Conservation (phyloP, 2,113 vertebrate species). For the Hemiprocne comata region DNA sequence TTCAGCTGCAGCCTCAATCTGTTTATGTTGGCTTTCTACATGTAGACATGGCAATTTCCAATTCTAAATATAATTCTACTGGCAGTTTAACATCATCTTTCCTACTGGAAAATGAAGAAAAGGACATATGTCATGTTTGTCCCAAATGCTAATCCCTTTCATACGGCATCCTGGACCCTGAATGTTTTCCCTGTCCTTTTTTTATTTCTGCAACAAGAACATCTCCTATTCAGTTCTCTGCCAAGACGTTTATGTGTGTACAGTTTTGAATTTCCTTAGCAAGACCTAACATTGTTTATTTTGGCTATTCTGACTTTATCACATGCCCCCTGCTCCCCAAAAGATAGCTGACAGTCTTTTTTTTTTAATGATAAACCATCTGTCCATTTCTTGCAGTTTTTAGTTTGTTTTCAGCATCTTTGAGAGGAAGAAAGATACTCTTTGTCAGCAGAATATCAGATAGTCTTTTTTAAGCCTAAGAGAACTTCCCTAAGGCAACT, state of each 20-base stretch:
- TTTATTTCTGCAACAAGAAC: background rate
- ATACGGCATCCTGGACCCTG: background rate
- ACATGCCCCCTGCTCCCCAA: background rate
- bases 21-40: background rate
- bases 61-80: background rate
- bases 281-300: background rate
- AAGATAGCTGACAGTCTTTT: background rate
- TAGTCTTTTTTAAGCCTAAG: constrained; percentile 4
- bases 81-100: background rate
- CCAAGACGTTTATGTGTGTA: background rate
- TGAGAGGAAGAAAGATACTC: background rate
- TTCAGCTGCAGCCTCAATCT: background rate
- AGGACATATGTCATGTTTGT: background rate
- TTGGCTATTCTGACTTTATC: constrained; percentile 23
- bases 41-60: background rate
- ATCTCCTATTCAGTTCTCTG: background rate
- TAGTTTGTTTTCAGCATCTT: constrained; percentile 27
- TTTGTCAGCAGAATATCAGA: constrained; percentile 5
- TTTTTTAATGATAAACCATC: constrained; percentile 15
- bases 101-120: background rate
- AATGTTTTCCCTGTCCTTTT: background rate
- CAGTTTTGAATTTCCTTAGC: background rate
- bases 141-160: background rate
- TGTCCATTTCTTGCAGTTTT: constrained; percentile 3
- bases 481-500: background rate